Evolutionary conservation across 2,888 invertebrate genomes (phyloP).

Genomic region (Dolomedes plantarius): DNA sequence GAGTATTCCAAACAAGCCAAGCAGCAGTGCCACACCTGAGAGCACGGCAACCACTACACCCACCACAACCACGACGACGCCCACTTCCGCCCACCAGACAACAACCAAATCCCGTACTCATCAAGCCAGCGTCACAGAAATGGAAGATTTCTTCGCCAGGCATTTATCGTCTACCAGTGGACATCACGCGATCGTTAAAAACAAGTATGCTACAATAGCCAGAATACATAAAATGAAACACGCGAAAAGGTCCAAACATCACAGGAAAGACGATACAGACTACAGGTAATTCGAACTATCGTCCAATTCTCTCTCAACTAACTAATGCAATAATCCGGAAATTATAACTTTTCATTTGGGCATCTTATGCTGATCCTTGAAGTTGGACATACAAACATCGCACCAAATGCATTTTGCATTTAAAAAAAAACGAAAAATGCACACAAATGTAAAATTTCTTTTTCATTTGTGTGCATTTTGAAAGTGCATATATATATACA

Average conservation of each 20-base stretch:
- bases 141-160: conserved; percentile 93
- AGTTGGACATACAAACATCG: too few species aligned
- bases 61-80: conserved; percentile 57
- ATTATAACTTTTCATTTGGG: too few species aligned
- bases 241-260: conserved; percentile 15
- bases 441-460: too few species aligned
- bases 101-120: conserved; percentile 82
- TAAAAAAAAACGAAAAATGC: too few species aligned
- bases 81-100: conserved; percentile 40
- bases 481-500: too few species aligned
- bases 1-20: conserved; percentile 72
- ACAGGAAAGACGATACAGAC: conserved; percentile 47
- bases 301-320: too few species aligned
- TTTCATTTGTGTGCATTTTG: too few species aligned
- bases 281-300: conserved; percentile 38
- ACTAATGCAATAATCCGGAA: too few species aligned
- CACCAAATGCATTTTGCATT: too few species aligned
- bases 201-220: conserved; percentile 59
- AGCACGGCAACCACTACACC: conserved; percentile 54
- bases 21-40: conserved; percentile 73
- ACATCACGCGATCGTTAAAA: conserved; percentile 17
- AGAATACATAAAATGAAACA: conserved; percentile 59
- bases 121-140: conserved; percentile 90
- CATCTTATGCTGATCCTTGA: too few species aligned
- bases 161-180: conserved; percentile 78